Base-by-base conservation (phyloP, 2,888 invertebrate species). In the Cremastinae sp. region DNA sequence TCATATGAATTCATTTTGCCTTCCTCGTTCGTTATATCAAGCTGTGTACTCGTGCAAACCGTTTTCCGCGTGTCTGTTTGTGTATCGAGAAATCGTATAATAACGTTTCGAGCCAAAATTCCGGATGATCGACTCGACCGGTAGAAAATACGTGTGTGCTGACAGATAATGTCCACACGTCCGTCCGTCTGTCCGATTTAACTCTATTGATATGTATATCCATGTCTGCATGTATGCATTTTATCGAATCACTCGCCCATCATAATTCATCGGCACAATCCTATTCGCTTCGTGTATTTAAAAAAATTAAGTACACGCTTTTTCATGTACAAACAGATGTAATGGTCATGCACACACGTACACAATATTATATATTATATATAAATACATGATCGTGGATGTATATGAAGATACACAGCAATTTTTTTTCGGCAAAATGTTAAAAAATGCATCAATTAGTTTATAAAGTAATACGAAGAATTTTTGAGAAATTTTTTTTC, bases 1-100 rank as follows among this genome's bases (percentile, higher is more conserved):
- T 76, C 69, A 73, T 73, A 76, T 76, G 69, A 39, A 53, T 53
- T 69, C 55, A 59, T 55, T 73, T 72, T 43, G 58, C 5, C 43
- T 37, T 49, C 56, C n/a, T 47, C 18, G 28, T 43, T 45, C 68
- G 59, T 66, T 73, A 39, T 65, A 41, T 61, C 55, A 49, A 51
- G 14, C 22, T 20, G 22, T 69, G 28, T 51, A 12, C 41, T 8
- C 59, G 9, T 22, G 43, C 35, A 18, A 41, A 35, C 58, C 12
- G 49, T 58, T 51, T 16, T 43, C 3, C n/a, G 9, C 43, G 14
- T 14, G 43, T 14, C 22, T 35, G 7, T 28, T 9, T 55, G 35
- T 51, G 18, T 56, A 64, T 28, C 70, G 41, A 35, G 49, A 28
- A 62, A 45, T 35, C 59, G 65, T 59, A 66, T 65, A 75, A 71